Evolutionary conservation across 2,797 vertebrate genomes (phyloP).

Genomic region (Salarias fasciatus): DNA sequence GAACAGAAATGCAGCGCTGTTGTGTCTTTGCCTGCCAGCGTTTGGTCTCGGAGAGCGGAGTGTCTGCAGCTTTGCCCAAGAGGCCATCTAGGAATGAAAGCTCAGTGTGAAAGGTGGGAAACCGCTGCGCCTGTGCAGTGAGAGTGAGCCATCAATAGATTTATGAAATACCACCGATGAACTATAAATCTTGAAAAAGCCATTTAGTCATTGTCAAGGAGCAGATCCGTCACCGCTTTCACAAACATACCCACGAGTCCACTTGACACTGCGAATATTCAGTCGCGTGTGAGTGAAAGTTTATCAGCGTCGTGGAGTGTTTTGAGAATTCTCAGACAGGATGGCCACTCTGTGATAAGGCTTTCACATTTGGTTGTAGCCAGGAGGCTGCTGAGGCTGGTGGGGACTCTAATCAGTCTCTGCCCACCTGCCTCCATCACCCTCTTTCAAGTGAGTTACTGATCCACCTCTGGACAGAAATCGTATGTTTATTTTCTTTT

Average conservation of each 20-base stretch:
- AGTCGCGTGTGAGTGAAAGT: constrained; percentile 31
- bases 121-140: no score
- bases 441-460: constrained; percentile 82
- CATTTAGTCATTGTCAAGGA: not conserved
- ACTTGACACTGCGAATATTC: constrained; percentile 44
- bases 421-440: constrained; percentile 52
- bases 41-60: no score
- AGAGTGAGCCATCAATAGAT: no score
- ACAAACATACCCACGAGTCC: constrained; percentile 30
- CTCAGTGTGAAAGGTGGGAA: no score
- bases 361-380: constrained; percentile 74
- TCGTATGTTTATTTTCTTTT: constrained; percentile 82
- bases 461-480: constrained; percentile 81
- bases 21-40: no score
- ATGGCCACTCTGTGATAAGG: constrained; percentile 72
- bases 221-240: constrained; percentile 21
- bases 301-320: constrained; percentile 62
- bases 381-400: constrained; percentile 80
- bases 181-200: not conserved
- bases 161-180: no score
- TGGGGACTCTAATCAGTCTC: constrained; percentile 77
- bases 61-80: no score
- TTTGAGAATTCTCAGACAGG: constrained; percentile 59
- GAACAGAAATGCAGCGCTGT: no score
- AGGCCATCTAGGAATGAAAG: no score